Evolutionary conservation across 2,113 vertebrate genomes (phyloP).

Genomic region (Meles meles): DNA sequence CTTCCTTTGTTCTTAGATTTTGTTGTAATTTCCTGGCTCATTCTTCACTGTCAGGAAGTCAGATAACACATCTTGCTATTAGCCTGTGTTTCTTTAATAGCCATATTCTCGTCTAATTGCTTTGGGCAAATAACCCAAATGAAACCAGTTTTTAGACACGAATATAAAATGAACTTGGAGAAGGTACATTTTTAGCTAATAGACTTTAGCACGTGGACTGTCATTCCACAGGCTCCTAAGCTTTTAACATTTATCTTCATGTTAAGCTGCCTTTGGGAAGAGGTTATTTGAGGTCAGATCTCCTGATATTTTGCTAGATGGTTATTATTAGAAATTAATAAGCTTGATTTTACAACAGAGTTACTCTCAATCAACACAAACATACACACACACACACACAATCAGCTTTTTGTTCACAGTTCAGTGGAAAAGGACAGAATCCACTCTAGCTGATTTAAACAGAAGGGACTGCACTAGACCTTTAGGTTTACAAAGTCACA

Average conservation of each 20-base stretch:
- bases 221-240: background rate
- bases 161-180: background rate
- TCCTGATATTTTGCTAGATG: background rate
- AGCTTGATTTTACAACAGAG: background rate
- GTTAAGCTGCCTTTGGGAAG: background rate
- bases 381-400: too few relatives aligned
- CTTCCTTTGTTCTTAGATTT: constrained; percentile 45
- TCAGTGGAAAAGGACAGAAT: background rate
- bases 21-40: constrained; percentile 60
- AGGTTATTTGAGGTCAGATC: background rate
- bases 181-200: background rate
- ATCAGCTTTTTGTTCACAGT: background rate
- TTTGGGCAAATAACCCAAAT: constrained; percentile 29
- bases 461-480: background rate
- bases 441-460: background rate
- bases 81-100: background rate
- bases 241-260: background rate
- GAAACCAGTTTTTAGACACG: background rate
- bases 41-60: constrained; percentile 62
- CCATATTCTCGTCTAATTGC: constrained; percentile 14
- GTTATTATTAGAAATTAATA: background rate
- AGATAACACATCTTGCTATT: constrained; percentile 45
- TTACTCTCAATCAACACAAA: background rate
- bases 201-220: background rate
- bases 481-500: background rate